These are phyloP conservation scores for Papilio aristodemus DNA, from an alignment of 1,140 invertebrate genomes.

Conservation along the genomic window DNA sequence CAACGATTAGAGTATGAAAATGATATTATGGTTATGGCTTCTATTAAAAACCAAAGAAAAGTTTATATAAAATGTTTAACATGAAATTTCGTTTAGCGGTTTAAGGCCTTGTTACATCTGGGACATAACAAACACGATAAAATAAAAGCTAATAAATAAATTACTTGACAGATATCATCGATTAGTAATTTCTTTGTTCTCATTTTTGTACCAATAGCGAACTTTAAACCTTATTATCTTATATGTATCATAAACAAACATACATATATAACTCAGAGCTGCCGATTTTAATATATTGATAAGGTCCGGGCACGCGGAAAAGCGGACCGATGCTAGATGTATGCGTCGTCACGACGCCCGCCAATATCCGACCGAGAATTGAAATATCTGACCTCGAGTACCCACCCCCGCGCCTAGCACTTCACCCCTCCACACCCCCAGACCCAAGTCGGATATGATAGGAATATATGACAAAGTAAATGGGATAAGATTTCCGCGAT, in stretches of 20 bases:
- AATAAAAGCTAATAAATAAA: too few species aligned
- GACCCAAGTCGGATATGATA: slow-evolving; percentile 32
- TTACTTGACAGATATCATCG: too few species aligned
- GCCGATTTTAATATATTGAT: slow-evolving; percentile 67
- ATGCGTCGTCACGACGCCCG: slow-evolving; percentile 64
- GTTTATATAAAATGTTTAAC: too few species aligned
- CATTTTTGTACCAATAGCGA: too few species aligned
- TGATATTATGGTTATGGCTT: too few species aligned
- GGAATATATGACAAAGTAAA: slow-evolving; percentile 32
- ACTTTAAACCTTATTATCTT: too few species aligned
- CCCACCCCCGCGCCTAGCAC: slow-evolving; percentile 25
- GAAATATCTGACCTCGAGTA: slow-evolving; percentile 65
- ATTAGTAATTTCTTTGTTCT: too few species aligned
- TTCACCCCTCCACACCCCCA: background rate
- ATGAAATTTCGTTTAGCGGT: too few species aligned
- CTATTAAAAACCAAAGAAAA: too few species aligned
- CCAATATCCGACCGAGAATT: slow-evolving; percentile 69
- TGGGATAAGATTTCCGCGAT: slow-evolving; percentile 39
- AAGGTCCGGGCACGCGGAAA: slow-evolving; percentile 53
- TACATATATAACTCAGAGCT: slow-evolving; percentile 43
- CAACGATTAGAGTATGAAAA: too few species aligned
- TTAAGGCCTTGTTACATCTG: too few species aligned
- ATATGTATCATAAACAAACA: slow-evolving; percentile 10
- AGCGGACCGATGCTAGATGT: slow-evolving; percentile 56
- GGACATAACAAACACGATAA: too few species aligned